A percentile compares a stretch with the other conserved stretches of the same genome.
Evolutionary conservation across 23 tunicate genomes (phyloP).

Genomic region (Corella eumyota): DNA sequence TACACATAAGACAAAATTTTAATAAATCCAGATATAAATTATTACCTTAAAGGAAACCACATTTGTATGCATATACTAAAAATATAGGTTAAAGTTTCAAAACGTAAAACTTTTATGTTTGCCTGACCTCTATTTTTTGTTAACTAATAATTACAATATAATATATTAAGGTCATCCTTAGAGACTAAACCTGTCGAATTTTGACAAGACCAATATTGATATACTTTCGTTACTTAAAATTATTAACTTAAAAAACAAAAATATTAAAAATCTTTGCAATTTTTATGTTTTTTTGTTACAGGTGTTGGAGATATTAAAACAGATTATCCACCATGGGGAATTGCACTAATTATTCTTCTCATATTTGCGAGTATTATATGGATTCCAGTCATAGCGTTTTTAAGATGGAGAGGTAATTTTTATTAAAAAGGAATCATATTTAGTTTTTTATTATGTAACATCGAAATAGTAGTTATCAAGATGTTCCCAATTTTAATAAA

Average conservation of each 20-base stretch:
- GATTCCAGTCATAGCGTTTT: conserved; percentile 79
- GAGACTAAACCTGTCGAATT: neutral
- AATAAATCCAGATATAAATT: too few relatives aligned
- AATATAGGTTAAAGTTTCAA: neutral
- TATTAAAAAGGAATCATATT: too few relatives aligned
- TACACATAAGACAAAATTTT: too few relatives aligned
- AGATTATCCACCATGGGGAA: conserved; percentile 76
- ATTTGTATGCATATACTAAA: neutral
- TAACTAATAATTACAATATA: too few relatives aligned
- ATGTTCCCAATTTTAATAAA: too few relatives aligned
- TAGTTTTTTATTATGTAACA: too few relatives aligned
- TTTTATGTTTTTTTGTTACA: conserved; percentile 12
- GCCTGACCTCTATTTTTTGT: too few relatives aligned
- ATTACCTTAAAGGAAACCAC: neutral
- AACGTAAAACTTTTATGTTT: neutral
- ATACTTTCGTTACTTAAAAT: neutral
- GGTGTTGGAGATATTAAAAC: conserved; percentile 24
- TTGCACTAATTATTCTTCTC: conserved; percentile 47
- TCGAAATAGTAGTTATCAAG: too few relatives aligned
- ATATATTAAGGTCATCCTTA: neutral
- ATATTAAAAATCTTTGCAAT: neutral
- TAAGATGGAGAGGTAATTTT: conserved; percentile 58
- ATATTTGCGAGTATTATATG: conserved; percentile 66
- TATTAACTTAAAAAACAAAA: neutral
- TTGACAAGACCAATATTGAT: neutral